Evolutionary conservation across 2,797 vertebrate genomes (phyloP).

Genomic region (Paramormyrops hopkinsi): DNA sequence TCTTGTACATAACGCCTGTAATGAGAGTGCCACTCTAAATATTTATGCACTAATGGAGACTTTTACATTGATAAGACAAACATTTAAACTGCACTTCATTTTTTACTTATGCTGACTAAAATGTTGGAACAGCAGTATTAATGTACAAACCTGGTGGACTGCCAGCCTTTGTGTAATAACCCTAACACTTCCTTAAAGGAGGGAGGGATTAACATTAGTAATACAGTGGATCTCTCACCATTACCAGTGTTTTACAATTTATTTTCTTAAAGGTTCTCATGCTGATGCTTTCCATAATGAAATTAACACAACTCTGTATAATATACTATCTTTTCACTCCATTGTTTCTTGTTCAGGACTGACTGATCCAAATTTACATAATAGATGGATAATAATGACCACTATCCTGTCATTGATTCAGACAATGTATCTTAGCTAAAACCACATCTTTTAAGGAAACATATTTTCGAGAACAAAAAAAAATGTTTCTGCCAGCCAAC

Average conservation of each 20-base stretch:
- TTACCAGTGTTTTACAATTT: background rate
- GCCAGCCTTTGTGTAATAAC: background rate
- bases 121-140: background rate
- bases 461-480: background rate
- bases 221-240: background rate
- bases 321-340: background rate
- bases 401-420: background rate
- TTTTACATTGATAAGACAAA: background rate
- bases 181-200: background rate
- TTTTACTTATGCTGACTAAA: background rate
- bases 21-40: background rate
- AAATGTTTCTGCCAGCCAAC: background rate
- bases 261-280: background rate
- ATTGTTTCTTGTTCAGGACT: background rate
- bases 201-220: background rate
- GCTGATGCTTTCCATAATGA: background rate
- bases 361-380: background rate
- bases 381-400: background rate
- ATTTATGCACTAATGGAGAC: constrained; percentile 9
- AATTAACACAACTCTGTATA: background rate
- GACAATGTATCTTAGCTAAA: background rate
- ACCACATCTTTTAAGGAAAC: background rate
- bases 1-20: background rate
- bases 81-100: background rate
- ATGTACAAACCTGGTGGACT: background rate